Conservation (phyloP, 2,113 vertebrate species). For the Elephantulus edwardii region DNA sequence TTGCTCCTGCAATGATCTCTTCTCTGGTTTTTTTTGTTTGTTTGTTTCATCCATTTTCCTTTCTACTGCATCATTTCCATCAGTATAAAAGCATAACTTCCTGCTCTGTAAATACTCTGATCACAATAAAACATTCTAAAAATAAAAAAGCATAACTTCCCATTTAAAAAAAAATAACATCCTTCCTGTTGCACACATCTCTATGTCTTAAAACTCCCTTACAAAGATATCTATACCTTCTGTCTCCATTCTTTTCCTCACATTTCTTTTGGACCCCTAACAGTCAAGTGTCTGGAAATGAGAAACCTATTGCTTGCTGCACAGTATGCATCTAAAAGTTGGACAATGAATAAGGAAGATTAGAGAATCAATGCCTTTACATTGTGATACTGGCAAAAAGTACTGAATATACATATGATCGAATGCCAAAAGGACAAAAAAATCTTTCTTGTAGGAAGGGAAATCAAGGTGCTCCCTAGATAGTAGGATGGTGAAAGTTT, state of each 20-base stretch:
- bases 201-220: background rate
- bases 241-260: background rate
- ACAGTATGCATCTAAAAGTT: too few species aligned
- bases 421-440: too few species aligned
- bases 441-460: too few species aligned
- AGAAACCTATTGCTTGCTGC: too few species aligned
- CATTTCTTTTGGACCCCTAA: background rate
- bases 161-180: slow-evolving; percentile 22
- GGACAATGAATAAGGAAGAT: too few species aligned
- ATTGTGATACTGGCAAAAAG: too few species aligned
- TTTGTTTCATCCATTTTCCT: background rate
- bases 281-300: background rate
- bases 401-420: too few species aligned
- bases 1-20: background rate
- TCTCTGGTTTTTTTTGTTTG: background rate
- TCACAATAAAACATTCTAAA: too few species aligned
- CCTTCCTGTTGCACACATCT: background rate
- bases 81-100: background rate
- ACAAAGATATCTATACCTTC: background rate
- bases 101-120: too few species aligned
- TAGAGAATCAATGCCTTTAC: too few species aligned
- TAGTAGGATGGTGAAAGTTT: too few species aligned
- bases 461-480: too few species aligned
- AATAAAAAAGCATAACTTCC: background rate
- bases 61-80: background rate